Evolutionary conservation across 2,888 invertebrate species (phyloP).

Genomic region (Drosophila glabriapex): DNA sequence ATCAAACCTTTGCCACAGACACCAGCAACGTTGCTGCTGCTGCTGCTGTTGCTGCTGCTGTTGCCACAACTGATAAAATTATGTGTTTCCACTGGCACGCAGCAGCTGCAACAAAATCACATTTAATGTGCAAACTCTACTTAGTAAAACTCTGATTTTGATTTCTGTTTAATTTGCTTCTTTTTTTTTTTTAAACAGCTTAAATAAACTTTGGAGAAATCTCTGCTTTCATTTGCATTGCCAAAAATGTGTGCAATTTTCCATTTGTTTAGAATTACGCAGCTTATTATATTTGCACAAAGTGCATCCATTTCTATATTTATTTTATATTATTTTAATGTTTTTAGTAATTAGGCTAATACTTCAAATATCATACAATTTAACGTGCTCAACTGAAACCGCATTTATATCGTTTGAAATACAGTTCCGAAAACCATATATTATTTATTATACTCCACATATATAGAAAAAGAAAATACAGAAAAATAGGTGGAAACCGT

Average conservation of each 20-base stretch:
- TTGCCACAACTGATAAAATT: constrained; percentile 15
- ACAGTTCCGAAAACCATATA: neutral
- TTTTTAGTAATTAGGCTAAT: neutral
- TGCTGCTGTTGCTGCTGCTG: neutral
- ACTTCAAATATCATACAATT: neutral
- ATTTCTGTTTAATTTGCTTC: neutral
- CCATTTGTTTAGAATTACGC: no score
- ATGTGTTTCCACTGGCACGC: constrained; percentile 17
- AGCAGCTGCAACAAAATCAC: constrained; percentile 16
- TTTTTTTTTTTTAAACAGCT: neutral
- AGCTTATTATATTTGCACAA: neutral
- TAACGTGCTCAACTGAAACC: neutral
- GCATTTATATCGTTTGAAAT: neutral
- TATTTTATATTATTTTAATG: neutral
- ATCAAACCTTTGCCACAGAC: constrained; percentile 78
- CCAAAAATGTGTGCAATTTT: neutral
- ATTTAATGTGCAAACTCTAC: neutral
- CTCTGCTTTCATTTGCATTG: neutral
- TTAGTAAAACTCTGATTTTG: neutral
- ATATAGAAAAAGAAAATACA: no score
- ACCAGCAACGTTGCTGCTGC: constrained; percentile 18
- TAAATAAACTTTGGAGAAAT: neutral
- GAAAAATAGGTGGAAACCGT: neutral
- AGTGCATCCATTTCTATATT: neutral
- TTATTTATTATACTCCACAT: no score